These are phyloP conservation scores for Brevimyrus niger DNA, from an alignment of 2,113 vertebrate species.

Conservation along the genomic window DNA sequence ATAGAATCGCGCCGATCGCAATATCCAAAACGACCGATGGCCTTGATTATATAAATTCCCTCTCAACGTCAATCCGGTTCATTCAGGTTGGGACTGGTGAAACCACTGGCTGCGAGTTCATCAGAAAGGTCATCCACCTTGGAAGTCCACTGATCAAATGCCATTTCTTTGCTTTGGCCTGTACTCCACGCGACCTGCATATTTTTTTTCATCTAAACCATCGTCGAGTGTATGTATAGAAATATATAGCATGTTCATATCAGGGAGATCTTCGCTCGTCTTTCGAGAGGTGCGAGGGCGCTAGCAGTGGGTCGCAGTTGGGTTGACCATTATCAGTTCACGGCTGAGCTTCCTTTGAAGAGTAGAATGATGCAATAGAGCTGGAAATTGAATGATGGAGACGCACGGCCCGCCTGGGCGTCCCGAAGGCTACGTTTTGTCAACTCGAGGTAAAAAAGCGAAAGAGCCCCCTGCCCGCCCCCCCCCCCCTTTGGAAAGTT, in stretches of 20 bases:
- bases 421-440: not conserved
- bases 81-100: not conserved
- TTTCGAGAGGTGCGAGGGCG: not conserved
- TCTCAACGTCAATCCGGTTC: conserved; percentile 17
- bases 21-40: conserved; percentile 5
- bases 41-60: conserved; percentile 25
- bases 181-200: not conserved
- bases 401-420: no score
- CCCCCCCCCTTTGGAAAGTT: not conserved
- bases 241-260: not conserved
- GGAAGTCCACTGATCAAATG: conserved; percentile 23
- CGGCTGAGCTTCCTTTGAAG: not conserved
- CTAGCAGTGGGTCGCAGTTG: not conserved
- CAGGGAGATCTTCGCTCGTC: not conserved
- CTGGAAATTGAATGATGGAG: not conserved
- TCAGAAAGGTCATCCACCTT: conserved; percentile 19
- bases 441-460: not conserved
- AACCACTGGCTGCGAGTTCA: conserved; percentile 14
- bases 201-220: not conserved
- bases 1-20: not conserved
- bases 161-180: conserved; percentile 28
- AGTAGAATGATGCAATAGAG: not conserved
- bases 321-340: not conserved
- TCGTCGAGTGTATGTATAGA: not conserved
- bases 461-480: not conserved